Evolutionary conservation across 2,888 invertebrate genomes (phyloP), one percentile per base, ranked within the genome.

Genomic region (Abrostola triplasia): DNA sequence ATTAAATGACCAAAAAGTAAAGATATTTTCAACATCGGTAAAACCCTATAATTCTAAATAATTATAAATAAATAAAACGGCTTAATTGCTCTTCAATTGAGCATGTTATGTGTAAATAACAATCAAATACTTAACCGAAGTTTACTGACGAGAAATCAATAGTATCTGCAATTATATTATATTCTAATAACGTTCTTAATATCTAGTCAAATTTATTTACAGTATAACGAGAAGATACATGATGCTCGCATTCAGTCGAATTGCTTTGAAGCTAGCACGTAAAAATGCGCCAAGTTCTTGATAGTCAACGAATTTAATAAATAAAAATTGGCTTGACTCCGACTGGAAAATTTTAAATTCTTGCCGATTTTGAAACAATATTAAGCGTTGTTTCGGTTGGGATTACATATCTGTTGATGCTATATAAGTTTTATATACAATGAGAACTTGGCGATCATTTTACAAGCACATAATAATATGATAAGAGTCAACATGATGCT

Each of bases 191-290:
- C 80, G 64, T 56, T 58, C 81, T 81, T 81, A 80, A n/a, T 42
- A 42, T 48, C 77, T 81, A 81, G 13, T 70, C 70, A 69, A 73
- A 67, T 81, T 59, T 81, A 81, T 81, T 79, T 81, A 81, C 81
- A 81, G 55, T 72, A 72, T 59, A 74, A 76, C 64, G 69, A 73
- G 64, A 77, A 75, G 73, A 70, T 78, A 70, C 61, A 77, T 64
- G 76, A 77, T 81, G 76, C 70, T 77, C 59, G 76, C 66, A 72
- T 56, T 82, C 83, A 83, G 81, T 83, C 79, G 59, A 78, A 74
- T 78, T 65, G 73, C 64, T 72, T 79, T 72, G 64, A 75, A 79
- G 73, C 71, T 70, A 69, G 69, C 53, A 51, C 12, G 61, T 57
- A 64, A 74, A 67, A 70, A 44, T n/a, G 50, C 38, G 50, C 71